Percentiles rank a stretch among this genome's conserved stretches.
Conservation (phyloP, 2,113 vertebrate species). For the Rhea pennata region DNA sequence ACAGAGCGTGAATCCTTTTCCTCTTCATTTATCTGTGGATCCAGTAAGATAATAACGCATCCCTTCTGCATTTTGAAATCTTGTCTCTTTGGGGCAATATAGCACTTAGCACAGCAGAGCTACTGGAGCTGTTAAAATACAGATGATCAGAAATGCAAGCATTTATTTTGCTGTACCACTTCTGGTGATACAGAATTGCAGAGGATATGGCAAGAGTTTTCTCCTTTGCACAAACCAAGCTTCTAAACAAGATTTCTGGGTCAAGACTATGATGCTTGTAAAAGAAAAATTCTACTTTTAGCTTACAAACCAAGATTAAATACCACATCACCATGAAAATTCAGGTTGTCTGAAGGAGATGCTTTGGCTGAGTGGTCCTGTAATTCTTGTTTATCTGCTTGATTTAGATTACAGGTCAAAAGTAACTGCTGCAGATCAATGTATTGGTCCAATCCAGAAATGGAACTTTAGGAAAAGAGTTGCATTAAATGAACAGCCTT, state of each 20-base stretch:
- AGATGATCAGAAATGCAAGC: neutral
- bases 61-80: rapidly evolving
- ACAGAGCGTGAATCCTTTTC: neutral
- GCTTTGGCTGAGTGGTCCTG: neutral
- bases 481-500: neutral
- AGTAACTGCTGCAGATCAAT: neutral
- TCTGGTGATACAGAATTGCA: neutral
- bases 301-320: neutral
- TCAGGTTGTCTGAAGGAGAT: neutral
- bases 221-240: neutral
- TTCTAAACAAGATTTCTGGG: neutral
- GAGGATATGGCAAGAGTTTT: neutral
- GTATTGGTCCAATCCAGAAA: neutral
- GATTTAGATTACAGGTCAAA: neutral
- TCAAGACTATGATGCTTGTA: neutral
- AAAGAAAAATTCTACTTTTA: neutral
- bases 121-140: too few species aligned
- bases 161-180: neutral
- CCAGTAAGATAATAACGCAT: neutral
- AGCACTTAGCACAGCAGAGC: neutral
- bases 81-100: rapidly evolving
- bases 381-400: neutral
- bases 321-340: too few species aligned
- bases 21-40: neutral
- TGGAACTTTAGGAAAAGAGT: neutral